These are phyloP conservation scores for Chionomys nivalis DNA, from an alignment of 2,113 vertebrate species.

Conservation along the genomic window DNA sequence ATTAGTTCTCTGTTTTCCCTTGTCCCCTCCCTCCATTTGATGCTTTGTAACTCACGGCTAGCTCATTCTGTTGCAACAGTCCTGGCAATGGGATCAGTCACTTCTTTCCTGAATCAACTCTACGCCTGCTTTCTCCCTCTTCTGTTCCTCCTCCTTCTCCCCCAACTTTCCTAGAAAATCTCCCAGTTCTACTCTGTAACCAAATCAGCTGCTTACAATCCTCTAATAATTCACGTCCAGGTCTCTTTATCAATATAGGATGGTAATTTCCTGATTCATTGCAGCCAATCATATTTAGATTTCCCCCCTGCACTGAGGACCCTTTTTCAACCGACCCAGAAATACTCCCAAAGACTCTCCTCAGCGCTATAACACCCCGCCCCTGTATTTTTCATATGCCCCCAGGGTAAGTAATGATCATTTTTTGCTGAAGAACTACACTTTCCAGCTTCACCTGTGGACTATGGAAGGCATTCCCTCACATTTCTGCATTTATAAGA, in stretches of 20 bases:
- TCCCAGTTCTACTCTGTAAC: background rate
- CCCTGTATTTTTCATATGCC: background rate
- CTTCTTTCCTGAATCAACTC: background rate
- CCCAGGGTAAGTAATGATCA: background rate
- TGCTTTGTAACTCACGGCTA: accelerated
- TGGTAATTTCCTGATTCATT: background rate
- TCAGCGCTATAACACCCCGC: too few relatives aligned
- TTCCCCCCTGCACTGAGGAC: too few relatives aligned
- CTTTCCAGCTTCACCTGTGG: background rate
- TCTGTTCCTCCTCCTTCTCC: background rate
- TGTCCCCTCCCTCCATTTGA: background rate
- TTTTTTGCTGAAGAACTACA: background rate
- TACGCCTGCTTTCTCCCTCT: background rate
- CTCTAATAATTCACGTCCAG: background rate
- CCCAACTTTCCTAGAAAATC: background rate
- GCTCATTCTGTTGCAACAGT: background rate
- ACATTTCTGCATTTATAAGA: background rate
- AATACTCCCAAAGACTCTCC: too few relatives aligned
- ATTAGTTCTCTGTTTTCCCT: background rate
- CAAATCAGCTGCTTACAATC: background rate
- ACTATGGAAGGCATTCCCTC: background rate
- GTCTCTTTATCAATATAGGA: background rate
- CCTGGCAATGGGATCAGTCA: background rate
- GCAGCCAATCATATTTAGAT: background rate
- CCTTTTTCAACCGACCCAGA: too few relatives aligned